Evolutionary conservation across 2,113 vertebrate genomes (phyloP).

Genomic region (Oreochromis tanganicae): DNA sequence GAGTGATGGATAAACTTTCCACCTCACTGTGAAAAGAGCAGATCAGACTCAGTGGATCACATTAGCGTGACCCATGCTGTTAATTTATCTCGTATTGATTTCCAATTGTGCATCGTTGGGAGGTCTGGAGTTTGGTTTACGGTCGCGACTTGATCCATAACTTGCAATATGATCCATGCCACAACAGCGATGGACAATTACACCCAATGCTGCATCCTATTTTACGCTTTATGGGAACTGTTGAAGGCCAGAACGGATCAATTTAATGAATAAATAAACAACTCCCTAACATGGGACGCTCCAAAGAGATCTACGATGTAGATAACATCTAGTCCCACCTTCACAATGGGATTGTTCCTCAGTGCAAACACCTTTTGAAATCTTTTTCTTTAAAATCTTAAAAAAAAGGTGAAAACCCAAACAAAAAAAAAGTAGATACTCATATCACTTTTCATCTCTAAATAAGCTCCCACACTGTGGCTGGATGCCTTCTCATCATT

Average conservation of each 20-base stretch:
- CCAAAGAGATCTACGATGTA: background rate
- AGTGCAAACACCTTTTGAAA: background rate
- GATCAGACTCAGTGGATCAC: background rate
- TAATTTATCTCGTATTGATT: slow-evolving; percentile 58
- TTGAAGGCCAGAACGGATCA: slow-evolving; percentile 1
- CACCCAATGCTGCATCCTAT: background rate
- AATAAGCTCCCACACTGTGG: background rate
- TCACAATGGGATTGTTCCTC: background rate
- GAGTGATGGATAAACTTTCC: background rate
- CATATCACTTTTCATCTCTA: slow-evolving; percentile 20
- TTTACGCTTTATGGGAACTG: slow-evolving; percentile 11
- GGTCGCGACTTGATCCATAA: slow-evolving; percentile 44
- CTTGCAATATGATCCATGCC: slow-evolving; percentile 46
- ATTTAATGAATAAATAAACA: slow-evolving; percentile 34
- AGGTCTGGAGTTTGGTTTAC: slow-evolving; percentile 29
- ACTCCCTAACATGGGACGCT: background rate
- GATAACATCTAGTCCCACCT: background rate
- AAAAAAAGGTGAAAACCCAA: background rate
- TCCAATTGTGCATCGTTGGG: background rate
- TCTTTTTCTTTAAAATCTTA: slow-evolving; percentile 12
- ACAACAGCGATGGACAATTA: slow-evolving; percentile 35
- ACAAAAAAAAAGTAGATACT: background rate
- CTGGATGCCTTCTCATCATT: slow-evolving; percentile 16
- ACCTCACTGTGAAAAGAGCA: background rate
- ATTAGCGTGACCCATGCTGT: background rate